These are phyloP conservation scores for Alosa sapidissima DNA, from an alignment of 2,797 vertebrate species.

Conservation along the genomic window DNA sequence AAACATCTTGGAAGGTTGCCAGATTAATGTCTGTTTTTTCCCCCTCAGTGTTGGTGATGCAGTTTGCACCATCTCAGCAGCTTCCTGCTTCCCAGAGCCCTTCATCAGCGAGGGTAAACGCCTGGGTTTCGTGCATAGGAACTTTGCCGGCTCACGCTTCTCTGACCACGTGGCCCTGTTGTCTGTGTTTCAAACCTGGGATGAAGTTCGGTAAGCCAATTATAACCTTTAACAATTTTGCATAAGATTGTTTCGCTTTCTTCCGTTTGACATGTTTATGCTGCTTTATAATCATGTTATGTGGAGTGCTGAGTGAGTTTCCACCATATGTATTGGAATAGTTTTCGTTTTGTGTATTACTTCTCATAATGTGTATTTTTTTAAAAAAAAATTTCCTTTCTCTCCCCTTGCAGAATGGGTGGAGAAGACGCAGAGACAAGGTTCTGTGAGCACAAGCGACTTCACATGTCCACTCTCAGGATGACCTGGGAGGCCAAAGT, in stretches of 20 bases:
- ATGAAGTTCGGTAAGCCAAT: conserved; percentile 83
- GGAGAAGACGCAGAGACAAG: conserved; percentile 89
- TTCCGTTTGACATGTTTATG: not conserved
- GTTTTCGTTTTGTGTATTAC: not conserved
- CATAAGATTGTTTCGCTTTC: not conserved
- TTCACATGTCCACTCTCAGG: conserved; percentile 92
- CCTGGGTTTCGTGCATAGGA: conserved; percentile 88
- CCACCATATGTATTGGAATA: not conserved
- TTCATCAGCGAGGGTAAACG: conserved; percentile 93
- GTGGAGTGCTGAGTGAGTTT: not conserved
- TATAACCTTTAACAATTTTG: not conserved
- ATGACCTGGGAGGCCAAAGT: conserved; percentile 99
- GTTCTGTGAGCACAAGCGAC: conserved; percentile 97
- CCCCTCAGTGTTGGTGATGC: conserved; percentile 87
- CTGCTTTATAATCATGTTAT: not conserved
- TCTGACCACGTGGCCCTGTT: conserved; percentile 94
- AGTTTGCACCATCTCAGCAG: conserved; percentile 90
- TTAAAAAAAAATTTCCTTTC: not conserved
- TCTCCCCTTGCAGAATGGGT: conserved; percentile 75
- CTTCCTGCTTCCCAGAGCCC: conserved; percentile 93
- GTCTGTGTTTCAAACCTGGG: conserved; percentile 94
- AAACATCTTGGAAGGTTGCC: not conserved
- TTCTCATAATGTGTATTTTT: not conserved
- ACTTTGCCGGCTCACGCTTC: conserved; percentile 88
- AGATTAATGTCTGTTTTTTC: not conserved